phyloP scores from a whole-genome alignment of 2,113 vertebrate species.

The Mustelus asterias region DNA sequence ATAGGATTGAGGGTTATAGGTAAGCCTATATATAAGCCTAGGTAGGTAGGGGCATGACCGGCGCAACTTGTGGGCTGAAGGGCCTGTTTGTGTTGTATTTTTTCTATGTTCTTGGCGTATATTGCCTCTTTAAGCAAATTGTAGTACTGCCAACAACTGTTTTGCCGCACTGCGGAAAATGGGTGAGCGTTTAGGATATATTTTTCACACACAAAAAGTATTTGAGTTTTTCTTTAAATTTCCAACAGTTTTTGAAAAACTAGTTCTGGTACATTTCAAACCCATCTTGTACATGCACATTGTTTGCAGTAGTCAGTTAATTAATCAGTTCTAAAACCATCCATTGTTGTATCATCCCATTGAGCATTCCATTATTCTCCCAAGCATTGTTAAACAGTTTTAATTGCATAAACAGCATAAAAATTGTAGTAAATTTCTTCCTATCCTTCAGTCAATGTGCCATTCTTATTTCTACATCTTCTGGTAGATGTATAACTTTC shows the following conservation, averaged over 20 bases:
- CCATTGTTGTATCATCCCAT: slow-evolving; percentile 22
- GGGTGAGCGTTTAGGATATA: neutral
- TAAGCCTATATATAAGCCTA: too few relatives aligned
- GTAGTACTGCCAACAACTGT: neutral
- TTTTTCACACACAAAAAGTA: neutral
- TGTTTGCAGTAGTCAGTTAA: slow-evolving; percentile 4
- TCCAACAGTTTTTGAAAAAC: neutral
- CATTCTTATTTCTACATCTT: neutral
- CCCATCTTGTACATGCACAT: neutral
- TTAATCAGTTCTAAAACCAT: slow-evolving; percentile 35
- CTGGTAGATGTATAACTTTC: neutral
- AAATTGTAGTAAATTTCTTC: slow-evolving; percentile 1
- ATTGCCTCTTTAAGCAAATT: neutral
- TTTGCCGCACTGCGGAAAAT: neutral
- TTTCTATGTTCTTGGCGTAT: too few relatives aligned
- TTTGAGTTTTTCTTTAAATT: neutral
- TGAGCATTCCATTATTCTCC: slow-evolving; percentile 15
- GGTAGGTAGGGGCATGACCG: too few relatives aligned
- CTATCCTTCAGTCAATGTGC: neutral
- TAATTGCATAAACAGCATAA: slow-evolving; percentile 34
- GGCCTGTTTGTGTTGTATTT: too few relatives aligned
- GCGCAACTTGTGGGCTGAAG: too few relatives aligned
- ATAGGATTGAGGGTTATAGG: too few relatives aligned
- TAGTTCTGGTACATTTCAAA: slow-evolving; percentile 15
- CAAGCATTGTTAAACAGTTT: slow-evolving; percentile 33